A percentile compares a stretch with the other conserved stretches of the same genome.
These are phyloP conservation scores for Saiga tatarica DNA, from an alignment of 2,113 vertebrate genomes.

Conservation along the genomic window DNA sequence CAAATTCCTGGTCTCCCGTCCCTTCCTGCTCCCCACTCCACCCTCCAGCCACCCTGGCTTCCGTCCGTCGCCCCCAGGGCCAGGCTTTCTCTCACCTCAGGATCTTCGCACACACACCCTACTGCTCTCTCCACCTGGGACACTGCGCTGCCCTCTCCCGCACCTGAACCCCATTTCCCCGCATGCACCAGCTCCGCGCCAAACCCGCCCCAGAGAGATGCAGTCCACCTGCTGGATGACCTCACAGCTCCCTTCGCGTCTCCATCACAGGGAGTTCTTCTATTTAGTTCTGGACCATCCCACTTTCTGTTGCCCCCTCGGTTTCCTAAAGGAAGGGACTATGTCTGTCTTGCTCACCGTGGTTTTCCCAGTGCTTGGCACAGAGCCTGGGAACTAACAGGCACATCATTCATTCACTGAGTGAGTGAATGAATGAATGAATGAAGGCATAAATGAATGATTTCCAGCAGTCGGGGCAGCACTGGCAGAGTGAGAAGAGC, in stretches of 20 bases:
- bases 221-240: not conserved
- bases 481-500: not conserved
- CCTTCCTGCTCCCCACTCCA: rapidly evolving
- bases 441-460: not conserved
- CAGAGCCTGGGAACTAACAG: not conserved
- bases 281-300: not conserved
- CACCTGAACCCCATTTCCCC: no score
- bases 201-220: not conserved
- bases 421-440: not conserved
- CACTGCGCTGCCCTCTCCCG: rapidly evolving
- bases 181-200: not conserved
- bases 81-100: not conserved
- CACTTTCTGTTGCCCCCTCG: not conserved
- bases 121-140: no score
- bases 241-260: not conserved
- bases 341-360: not conserved
- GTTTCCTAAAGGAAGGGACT: not conserved
- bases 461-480: no score
- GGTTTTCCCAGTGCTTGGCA: not conserved
- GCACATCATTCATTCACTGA: not conserved
- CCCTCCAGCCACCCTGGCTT: not conserved
- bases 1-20: not conserved
- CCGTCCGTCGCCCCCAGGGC: rapidly evolving
- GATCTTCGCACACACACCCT: rapidly evolving
- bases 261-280: not conserved